phyloP scores from a whole-genome alignment of 2,797 vertebrate species.

The Brachyrhaphis roseni region DNA sequence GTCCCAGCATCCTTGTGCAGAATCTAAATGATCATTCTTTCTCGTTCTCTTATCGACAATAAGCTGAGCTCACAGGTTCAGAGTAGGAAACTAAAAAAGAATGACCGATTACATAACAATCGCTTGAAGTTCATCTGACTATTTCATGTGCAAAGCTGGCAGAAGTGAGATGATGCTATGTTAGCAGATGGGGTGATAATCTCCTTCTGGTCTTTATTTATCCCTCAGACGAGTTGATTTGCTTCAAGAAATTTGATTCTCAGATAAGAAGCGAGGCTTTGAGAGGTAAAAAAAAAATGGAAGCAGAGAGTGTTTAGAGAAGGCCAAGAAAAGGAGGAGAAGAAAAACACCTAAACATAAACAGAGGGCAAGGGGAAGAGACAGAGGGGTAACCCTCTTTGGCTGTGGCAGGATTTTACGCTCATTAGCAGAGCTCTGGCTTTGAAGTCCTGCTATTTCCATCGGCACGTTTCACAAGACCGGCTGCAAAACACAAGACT shows the following conservation, averaged over 20 bases:
- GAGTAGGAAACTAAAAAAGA: background rate
- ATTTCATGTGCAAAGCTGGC: conserved; percentile 26
- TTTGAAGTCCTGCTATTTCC: conserved; percentile 71
- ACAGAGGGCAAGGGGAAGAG: conserved; percentile 27
- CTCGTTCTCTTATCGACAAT: background rate
- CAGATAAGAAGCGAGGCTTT: background rate
- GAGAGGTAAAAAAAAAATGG: background rate
- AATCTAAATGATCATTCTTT: background rate
- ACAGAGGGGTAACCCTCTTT: conserved; percentile 61
- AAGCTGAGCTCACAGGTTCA: background rate
- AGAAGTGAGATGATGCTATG: conserved; percentile 15
- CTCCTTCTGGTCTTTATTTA: conserved; percentile 34
- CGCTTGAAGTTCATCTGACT: conserved; percentile 7
- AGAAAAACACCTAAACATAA: conserved; percentile 42
- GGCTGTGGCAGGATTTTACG: conserved; percentile 69
- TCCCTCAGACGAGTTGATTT: conserved; percentile 44
- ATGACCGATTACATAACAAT: conserved; percentile 4
- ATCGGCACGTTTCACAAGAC: conserved; percentile 46
- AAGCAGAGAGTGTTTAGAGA: conserved; percentile 34
- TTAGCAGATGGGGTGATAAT: conserved; percentile 48
- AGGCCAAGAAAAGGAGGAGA: conserved; percentile 13
- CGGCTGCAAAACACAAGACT: conserved; percentile 14
- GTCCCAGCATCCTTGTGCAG: conserved; percentile 2
- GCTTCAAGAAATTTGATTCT: conserved; percentile 14
- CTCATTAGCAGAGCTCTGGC: conserved; percentile 70